These are phyloP conservation scores for Lithosia quadra DNA, from an alignment of 2,888 invertebrate genomes.

Conservation along the genomic window DNA sequence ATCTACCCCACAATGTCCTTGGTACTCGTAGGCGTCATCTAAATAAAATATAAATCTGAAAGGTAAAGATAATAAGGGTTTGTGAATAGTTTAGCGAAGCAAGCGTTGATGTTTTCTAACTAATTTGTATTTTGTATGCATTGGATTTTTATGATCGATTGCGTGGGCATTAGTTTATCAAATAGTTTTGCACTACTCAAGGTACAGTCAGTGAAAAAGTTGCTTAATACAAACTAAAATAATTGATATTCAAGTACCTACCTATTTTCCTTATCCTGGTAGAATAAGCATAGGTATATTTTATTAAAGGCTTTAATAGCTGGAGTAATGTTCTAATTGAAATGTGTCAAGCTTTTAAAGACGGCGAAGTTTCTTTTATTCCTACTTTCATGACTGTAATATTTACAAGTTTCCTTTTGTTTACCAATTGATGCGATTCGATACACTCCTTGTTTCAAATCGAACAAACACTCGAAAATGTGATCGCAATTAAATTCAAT, in stretches of 20 bases:
- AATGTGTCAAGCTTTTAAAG: too few relatives aligned
- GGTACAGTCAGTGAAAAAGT: too few relatives aligned
- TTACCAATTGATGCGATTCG: background rate
- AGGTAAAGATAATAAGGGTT: slow-evolving; percentile 68
- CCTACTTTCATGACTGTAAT: too few relatives aligned
- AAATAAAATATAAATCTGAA: slow-evolving; percentile 78
- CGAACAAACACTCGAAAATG: too few relatives aligned
- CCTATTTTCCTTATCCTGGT: too few relatives aligned
- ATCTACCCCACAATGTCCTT: slow-evolving; percentile 78
- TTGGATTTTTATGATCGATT: background rate
- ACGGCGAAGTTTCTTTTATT: too few relatives aligned
- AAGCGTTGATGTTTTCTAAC: slow-evolving; percentile 44
- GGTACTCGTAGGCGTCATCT: slow-evolving; percentile 81
- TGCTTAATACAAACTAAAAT: background rate
- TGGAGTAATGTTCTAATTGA: too few relatives aligned
- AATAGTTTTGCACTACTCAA: background rate
- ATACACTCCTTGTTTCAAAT: too few relatives aligned
- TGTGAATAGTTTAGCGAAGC: slow-evolving; percentile 47
- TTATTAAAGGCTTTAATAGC: too few relatives aligned
- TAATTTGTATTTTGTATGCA: slow-evolving; percentile 39
- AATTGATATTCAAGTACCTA: too few relatives aligned
- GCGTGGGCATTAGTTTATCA: background rate
- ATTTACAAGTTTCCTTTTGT: background rate
- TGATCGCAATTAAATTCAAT: too few relatives aligned
- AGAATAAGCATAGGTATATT: too few relatives aligned